Base-by-base conservation (phyloP, 2,797 vertebrate genomes). In the Lateolabrax maculatus region DNA sequence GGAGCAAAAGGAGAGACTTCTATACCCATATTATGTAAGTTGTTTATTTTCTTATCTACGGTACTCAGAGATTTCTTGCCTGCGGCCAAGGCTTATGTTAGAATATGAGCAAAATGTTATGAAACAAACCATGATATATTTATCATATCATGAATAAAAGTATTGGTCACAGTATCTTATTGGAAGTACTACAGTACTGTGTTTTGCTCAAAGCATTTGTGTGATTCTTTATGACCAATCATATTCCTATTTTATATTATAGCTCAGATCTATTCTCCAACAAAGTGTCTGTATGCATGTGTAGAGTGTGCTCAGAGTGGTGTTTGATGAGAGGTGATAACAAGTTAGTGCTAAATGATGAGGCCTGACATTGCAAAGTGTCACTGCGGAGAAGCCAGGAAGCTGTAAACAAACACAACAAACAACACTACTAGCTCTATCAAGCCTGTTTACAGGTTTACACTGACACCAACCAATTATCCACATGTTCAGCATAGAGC, bases 321-420 rank as follows among this genome's bases (percentile, higher is more conserved):
- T 60, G 36, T 67, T 31, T 56, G 37, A 71, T 52, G 19, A 29
- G n/a, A 57, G 52, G 48, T 61, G 46, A 61, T 75, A 75, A 79
- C 48, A 66, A 39, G 15, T 29, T 37, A 39, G 52, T 48, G 31
- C 21, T 39, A 73, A 62, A 21, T 55, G 23, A 39, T 34, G 25
- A 46, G 37, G 11, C 6, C n/a, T 75, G 81, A 76, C 76, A 84
- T 78, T 80, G 84, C 15, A 6, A 74, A 71, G 58, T 73, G 73
- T 65, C 61, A 55, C 15, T 55, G 18, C 57, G 41, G 69, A 81
- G 37, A 75, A 49, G 69, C 60, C 44, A 66, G 68, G 12, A 60
- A 49, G 12, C 23, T 51, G 36, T 69, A 43, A 51, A 44, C 58
- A 77, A 86, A 68, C 44, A 3, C 58, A 36, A 66, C 68, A 69